Evolutionary conservation across 2,113 vertebrate species (phyloP), one percentile per base, ranked within the genome.

Genomic region (Gadus chalcogrammus): DNA sequence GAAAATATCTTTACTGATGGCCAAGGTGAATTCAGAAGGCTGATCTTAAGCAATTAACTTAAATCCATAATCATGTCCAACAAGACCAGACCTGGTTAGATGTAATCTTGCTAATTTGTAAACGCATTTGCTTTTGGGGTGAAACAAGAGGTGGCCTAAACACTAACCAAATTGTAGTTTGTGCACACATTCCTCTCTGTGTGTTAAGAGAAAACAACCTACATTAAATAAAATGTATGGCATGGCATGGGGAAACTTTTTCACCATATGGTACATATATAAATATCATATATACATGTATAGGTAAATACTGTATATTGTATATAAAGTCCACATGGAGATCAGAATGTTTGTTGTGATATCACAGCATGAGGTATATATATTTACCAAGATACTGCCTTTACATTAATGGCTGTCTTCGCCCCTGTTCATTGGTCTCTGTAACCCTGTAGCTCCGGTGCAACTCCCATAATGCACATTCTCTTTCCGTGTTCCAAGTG

Each of bases 401-500:
- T 82, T 82, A 83, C 90, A 88, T 87, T 86, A 82, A 78, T 68
- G 76, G 79, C 87, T 48, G 42, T 85, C 78, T 69, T 65, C 63
- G 70, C 75, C 85, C 84, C 80, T 84, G 87, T 82, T 79, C 86
- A 79, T 78, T 67, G 53, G 89, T 89, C 80, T 85, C 77, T 85
- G 90, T 93, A 81, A 88, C 84, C 87, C 88, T 68, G 89, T 89
- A 89, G 91, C 78, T 74, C 89, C 92, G 84, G 85, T 83, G 72
- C 73, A 81, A 80, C 80, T 85, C 83, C 71, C 82, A 82, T 83
- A 81, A 78, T 86, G 86, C 86, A 89, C 89, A 86, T 91, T 77
- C 65, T 84, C 90, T 92, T 87, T 92, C 92, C 90, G 86, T 91
- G 93, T 94, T 93, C 90, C 91, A 94, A 95, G 94, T 96, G 95